A percentile compares a stretch with the other conserved stretches of the same genome.
Conservation (phyloP, 2,113 vertebrate genomes). For the Festucalex cinctus region DNA sequence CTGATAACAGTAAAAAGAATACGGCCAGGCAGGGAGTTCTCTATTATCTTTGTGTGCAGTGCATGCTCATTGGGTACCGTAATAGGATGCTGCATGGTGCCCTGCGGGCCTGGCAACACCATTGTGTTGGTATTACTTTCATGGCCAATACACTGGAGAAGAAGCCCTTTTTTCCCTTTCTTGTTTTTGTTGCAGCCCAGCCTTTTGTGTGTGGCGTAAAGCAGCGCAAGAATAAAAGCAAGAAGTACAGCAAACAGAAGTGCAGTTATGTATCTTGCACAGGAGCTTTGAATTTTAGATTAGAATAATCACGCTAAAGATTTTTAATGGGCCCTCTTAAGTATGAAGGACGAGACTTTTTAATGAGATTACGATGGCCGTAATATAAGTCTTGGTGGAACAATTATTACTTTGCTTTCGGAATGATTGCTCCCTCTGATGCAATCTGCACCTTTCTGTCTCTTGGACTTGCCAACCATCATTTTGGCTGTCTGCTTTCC, state of each 20-base stretch:
- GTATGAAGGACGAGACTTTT: conserved; percentile 65
- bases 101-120: conserved; percentile 54
- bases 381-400: conserved; percentile 48
- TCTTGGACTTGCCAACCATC: conserved; percentile 49
- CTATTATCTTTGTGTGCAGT: conserved; percentile 64
- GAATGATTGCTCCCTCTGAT: conserved; percentile 50
- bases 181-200: conserved; percentile 17
- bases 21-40: conserved; percentile 61
- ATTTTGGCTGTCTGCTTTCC: conserved; percentile 51
- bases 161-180: conserved; percentile 21
- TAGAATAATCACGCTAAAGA: conserved; percentile 64
- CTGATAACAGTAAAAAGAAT: conserved; percentile 64
- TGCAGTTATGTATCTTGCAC: conserved; percentile 14
- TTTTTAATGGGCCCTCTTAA: conserved; percentile 61
- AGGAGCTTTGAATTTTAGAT: conserved; percentile 40
- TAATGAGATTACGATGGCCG: conserved; percentile 70
- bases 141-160: conserved; percentile 60
- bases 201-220: conserved; percentile 41
- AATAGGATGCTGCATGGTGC: conserved; percentile 48
- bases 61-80: conserved; percentile 51
- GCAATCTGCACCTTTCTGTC: conserved; percentile 56
- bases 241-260: conserved; percentile 32
- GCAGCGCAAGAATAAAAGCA: conserved; percentile 26
- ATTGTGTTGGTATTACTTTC: conserved; percentile 72
- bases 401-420: conserved; percentile 68